A percentile compares a stretch with the other conserved stretches of the same genome.
phyloP scores from a whole-genome alignment of 1,140 invertebrate species.

The Periplaneta americana region DNA sequence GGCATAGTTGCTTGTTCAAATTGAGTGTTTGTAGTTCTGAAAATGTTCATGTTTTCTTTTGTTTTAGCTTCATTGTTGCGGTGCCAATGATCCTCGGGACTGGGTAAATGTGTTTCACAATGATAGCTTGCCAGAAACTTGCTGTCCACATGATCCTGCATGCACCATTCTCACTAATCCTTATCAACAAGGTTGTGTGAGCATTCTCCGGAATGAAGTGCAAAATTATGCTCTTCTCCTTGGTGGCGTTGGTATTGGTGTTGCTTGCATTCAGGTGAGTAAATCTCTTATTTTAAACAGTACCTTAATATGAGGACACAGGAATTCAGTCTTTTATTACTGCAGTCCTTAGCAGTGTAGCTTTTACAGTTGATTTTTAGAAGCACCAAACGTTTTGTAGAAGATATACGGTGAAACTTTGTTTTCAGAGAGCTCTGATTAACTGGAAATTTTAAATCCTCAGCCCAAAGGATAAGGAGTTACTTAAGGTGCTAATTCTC shows the following conservation, averaged over 20 bases:
- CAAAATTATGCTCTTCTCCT: constrained; percentile 64
- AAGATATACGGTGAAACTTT: too few species aligned
- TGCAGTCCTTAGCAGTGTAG: neutral
- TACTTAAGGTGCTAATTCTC: too few species aligned
- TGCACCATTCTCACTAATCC: constrained; percentile 46
- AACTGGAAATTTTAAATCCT: too few species aligned
- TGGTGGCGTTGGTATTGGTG: constrained; percentile 68
- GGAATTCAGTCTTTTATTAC: neutral
- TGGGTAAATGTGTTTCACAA: constrained; percentile 54
- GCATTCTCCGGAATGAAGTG: constrained; percentile 53
- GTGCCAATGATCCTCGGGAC: constrained; percentile 58
- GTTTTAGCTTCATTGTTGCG: constrained; percentile 71
- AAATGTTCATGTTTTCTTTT: constrained; percentile 9
- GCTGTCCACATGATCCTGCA: too few species aligned
- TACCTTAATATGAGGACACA: neutral
- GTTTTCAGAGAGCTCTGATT: too few species aligned
- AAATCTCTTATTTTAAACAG: neutral
- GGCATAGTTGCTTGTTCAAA: neutral
- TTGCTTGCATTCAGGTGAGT: constrained; percentile 69
- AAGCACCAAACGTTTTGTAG: too few species aligned
- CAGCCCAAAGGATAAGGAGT: too few species aligned
- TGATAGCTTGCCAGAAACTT: constrained; percentile 55
- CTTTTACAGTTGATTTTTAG: neutral
- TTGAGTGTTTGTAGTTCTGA: neutral
- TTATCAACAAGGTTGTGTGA: constrained; percentile 56